Conservation (phyloP, 37 sponge, comb jelly and placozoan genomes). For the Tethya wilhelma region DNA sequence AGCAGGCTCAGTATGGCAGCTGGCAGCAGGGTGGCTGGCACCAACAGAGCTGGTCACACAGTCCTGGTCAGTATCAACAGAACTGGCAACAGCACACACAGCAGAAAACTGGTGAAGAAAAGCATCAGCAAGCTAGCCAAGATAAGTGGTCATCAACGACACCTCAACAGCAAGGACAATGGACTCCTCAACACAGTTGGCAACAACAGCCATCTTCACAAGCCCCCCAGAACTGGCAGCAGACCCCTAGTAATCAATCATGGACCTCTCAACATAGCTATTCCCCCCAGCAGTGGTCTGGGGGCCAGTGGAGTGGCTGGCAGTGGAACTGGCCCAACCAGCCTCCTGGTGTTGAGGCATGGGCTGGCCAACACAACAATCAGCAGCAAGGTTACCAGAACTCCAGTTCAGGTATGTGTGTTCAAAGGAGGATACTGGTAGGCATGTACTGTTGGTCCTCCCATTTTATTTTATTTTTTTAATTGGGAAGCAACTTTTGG, state of each 20-base stretch:
- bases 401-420: not conserved
- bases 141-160: not conserved
- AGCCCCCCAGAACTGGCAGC: not conserved
- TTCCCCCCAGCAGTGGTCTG: conserved; percentile 3
- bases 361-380: conserved; percentile 34
- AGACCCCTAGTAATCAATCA: not conserved
- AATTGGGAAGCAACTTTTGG: no score
- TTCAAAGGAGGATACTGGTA: conserved; percentile 1
- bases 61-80: not conserved
- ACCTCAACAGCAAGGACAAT: conserved; percentile 7
- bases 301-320: not conserved
- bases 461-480: no score
- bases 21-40: conserved; percentile 1
- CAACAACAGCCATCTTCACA: conserved; percentile 23
- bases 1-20: not conserved
- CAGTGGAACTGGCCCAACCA: conserved; percentile 6
- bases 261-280: no score
- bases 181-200: not conserved
- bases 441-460: no score
- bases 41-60: not conserved
- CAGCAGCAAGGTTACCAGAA: no score
- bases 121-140: not conserved
- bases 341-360: conserved; percentile 19
- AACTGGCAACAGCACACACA: not conserved
- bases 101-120: not conserved